A percentile compares a stretch with the other conserved stretches of the same genome.
Conservation (phyloP, 2,888 invertebrate species). For the Bombyx huttoni region DNA sequence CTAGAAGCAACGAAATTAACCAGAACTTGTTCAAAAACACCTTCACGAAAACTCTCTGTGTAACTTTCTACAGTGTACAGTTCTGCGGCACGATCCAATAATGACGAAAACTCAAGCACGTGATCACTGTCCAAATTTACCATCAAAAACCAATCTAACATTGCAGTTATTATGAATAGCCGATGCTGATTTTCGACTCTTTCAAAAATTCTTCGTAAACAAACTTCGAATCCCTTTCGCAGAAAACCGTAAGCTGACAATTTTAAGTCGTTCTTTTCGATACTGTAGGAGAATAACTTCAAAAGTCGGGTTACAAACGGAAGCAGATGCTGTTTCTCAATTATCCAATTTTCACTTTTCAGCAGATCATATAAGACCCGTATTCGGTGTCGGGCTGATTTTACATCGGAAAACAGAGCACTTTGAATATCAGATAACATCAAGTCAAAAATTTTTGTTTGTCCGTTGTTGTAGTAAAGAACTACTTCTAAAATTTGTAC, state of each 20-base stretch:
- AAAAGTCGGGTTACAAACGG: constrained; percentile 54
- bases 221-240: constrained; percentile 67
- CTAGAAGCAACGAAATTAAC: constrained; percentile 53
- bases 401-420: constrained; percentile 29
- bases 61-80: constrained; percentile 49
- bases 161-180: constrained; percentile 53
- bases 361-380: constrained; percentile 64
- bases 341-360: constrained; percentile 53
- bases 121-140: constrained; percentile 45
- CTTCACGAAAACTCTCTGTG: constrained; percentile 49
- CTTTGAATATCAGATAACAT: constrained; percentile 43
- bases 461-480: constrained; percentile 30
- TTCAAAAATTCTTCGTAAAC: constrained; percentile 62
- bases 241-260: constrained; percentile 34
- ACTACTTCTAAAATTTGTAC: constrained; percentile 37
- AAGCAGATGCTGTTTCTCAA: constrained; percentile 41
- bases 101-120: constrained; percentile 62
- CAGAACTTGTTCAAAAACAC: constrained; percentile 59
- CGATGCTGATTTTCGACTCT: constrained; percentile 58
- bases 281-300: constrained; percentile 54
- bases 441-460: constrained; percentile 31
- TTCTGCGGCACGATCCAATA: constrained; percentile 65
- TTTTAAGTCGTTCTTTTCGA: constrained; percentile 21
- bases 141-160: constrained; percentile 65
- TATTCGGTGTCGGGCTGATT: constrained; percentile 51